Base-by-base conservation (phyloP, 1,140 invertebrate genomes). In the Whitmania pigra region DNA sequence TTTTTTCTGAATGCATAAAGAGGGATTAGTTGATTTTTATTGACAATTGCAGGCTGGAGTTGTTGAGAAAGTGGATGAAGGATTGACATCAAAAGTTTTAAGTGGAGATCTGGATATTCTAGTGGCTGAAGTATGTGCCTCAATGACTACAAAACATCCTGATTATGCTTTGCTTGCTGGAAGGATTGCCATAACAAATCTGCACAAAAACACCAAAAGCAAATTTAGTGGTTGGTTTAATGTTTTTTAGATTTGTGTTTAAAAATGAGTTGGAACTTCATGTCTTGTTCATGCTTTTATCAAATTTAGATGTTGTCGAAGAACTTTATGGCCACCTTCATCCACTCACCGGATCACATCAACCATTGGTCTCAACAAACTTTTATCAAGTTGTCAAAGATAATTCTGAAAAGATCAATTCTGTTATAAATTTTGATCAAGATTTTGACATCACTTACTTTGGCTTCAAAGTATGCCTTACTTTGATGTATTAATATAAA, bases 371-470 rank as follows among this genome's bases (percentile, higher is more conserved):
- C 69, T 92, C 90, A 0, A 86, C 94, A 36, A 86, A 87, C 71
- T 87, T 90, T 78, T 88, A 93, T 75, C 85, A 90, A 54, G 88
- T 98, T 67, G 89, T 98, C 2, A 88, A 89, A 83, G 86, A 90
- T 36, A 88, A 99, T 84, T 89, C 91, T 40, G 91, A 85, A 79
- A 85, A 85, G 77, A 80, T 99, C 0, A 93, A 99, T 83, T 94
- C 93, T 25, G 89, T 92, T 6, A 96, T 99, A 76, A 92, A 97
- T 69, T 97, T 98, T 83, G 93, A 98, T 78, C 86, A 96, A 76
- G 97, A 99, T 84, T 99, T 93, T 79, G 89, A 86, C 72, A 99
- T 97, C 81, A 96, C 95, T 80, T 99, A 96, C 80, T 99, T 99
- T 87, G 96, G 95, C 53, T 99, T 99, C 78, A 99, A 97, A 85